phyloP scores from a whole-genome alignment of 1,140 invertebrate species.

The Lepidurus apus region DNA sequence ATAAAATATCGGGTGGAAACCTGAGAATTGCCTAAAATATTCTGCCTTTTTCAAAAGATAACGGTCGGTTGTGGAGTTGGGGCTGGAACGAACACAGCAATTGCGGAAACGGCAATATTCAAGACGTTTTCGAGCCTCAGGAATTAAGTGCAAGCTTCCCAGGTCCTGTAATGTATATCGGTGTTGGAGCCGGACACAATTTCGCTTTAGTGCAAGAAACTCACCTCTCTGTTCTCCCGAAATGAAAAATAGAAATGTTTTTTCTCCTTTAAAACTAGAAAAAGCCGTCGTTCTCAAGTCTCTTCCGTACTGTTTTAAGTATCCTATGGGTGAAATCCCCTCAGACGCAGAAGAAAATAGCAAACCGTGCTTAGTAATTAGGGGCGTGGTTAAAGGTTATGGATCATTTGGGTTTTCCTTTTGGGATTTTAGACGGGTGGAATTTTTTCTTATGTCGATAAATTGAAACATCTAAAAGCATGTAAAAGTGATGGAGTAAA shows the following conservation, averaged over 20 bases:
- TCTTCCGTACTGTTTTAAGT: not conserved
- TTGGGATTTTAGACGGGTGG: not conserved
- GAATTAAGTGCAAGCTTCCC: slow-evolving; percentile 43
- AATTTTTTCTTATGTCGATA: not conserved
- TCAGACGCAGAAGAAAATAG: not conserved
- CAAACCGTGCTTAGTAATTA: slow-evolving; percentile 15
- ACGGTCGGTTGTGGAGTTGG: slow-evolving; percentile 64
- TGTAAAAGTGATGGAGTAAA: slow-evolving; percentile 34
- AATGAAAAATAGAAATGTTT: not conserved
- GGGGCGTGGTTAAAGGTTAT: not conserved
- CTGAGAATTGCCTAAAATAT: not conserved
- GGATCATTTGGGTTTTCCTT: not conserved
- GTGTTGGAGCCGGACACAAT: slow-evolving; percentile 53
- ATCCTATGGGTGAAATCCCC: not conserved
- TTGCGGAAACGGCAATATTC: slow-evolving; percentile 63
- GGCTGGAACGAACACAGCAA: slow-evolving; percentile 89
- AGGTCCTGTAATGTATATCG: slow-evolving; percentile 45
- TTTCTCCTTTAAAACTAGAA: not conserved
- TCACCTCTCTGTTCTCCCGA: not conserved
- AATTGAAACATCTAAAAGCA: slow-evolving; percentile 23
- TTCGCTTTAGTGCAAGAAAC: slow-evolving; percentile 49
- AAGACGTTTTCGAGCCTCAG: slow-evolving; percentile 53
- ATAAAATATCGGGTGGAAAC: not conserved
- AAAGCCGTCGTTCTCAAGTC: not conserved
- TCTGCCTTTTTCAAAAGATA: slow-evolving; percentile 47